Conservation (phyloP, 1,140 invertebrate genomes). For the Chionoecetes opilio region DNA sequence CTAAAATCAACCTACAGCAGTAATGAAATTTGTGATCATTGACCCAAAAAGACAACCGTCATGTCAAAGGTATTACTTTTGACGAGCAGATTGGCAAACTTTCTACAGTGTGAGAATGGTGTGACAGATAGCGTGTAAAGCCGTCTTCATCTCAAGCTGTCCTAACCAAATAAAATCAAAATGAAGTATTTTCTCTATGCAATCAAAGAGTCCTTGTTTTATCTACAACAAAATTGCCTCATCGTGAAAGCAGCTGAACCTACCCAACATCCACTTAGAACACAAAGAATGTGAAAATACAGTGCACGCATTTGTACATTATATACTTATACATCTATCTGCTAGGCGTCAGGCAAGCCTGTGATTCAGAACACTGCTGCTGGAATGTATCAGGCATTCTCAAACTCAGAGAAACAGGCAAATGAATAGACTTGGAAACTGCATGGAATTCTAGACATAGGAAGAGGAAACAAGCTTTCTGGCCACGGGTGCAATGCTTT, state of each 20-base stretch:
- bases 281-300: slow-evolving; percentile 5
- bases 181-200: neutral
- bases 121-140: neutral
- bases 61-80: neutral
- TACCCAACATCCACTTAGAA: neutral
- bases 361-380: neutral
- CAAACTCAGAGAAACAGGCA: slow-evolving; percentile 7
- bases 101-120: neutral
- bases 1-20: neutral
- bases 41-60: neutral
- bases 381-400: slow-evolving; percentile 29
- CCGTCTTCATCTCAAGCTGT: neutral
- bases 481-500: slow-evolving; percentile 13
- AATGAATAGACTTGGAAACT: neutral
- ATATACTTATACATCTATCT: slow-evolving; percentile 8
- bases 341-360: neutral
- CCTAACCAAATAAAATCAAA: neutral
- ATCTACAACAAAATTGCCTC: neutral
- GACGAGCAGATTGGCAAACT: neutral
- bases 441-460: neutral
- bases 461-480: slow-evolving; percentile 10
- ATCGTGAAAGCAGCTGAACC: slow-evolving; percentile 27
- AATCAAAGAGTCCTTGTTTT: neutral
- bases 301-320: slow-evolving; percentile 20
- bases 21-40: neutral